phyloP scores from a whole-genome alignment of 2,888 invertebrate genomes.

The Helobdella robusta region DNA sequence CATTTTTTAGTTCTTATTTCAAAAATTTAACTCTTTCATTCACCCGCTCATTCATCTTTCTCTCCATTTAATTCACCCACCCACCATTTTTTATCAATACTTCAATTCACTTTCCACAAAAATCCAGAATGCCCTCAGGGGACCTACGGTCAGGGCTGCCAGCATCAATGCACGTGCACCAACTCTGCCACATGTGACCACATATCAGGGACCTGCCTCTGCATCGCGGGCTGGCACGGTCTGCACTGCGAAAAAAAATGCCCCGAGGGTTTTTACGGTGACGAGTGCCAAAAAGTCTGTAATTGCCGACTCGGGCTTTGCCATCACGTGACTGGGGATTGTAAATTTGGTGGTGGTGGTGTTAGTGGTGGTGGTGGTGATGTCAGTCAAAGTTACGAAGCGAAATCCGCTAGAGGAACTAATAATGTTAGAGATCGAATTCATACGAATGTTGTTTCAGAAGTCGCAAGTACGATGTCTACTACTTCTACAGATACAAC shows the following conservation, averaged over 20 bases:
- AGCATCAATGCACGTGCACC: conserved; percentile 51
- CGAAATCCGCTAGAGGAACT: too few relatives aligned
- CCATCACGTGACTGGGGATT: conserved; percentile 61
- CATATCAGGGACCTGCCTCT: conserved; percentile 34
- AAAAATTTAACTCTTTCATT: neutral
- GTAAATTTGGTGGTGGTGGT: too few relatives aligned
- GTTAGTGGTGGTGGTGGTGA: too few relatives aligned
- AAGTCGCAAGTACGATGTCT: too few relatives aligned
- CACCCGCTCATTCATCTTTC: too few relatives aligned
- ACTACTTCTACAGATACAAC: too few relatives aligned
- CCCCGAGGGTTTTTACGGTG: conserved; percentile 53
- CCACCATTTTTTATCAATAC: neutral
- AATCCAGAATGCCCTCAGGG: conserved; percentile 46
- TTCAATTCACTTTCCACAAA: neutral
- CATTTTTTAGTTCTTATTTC: neutral
- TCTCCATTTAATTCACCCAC: too few relatives aligned
- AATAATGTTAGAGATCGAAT: too few relatives aligned
- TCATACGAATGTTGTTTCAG: too few relatives aligned
- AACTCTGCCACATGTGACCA: conserved; percentile 51
- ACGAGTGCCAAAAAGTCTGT: conserved; percentile 53
- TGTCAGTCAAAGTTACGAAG: too few relatives aligned
- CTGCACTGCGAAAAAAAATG: conserved; percentile 29
- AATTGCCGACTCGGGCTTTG: conserved; percentile 49
- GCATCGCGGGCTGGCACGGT: conserved; percentile 32
- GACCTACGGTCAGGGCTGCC: conserved; percentile 51